Conservation (phyloP, 2,888 invertebrate species). For the Pristionchus japonicus region DNA sequence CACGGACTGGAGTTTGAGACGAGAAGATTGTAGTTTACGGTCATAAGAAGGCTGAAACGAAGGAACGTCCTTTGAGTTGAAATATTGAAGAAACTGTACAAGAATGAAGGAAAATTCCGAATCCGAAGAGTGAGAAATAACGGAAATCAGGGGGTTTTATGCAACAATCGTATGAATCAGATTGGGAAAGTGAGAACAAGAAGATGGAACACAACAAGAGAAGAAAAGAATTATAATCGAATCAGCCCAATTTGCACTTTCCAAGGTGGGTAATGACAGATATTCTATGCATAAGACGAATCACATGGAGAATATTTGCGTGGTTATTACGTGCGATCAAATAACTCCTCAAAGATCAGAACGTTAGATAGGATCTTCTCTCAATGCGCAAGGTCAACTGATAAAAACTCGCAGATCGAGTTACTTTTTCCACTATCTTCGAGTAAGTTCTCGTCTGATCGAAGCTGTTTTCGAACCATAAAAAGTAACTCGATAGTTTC, state of each 20-base stretch:
- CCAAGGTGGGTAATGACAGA: neutral
- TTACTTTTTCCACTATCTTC: neutral
- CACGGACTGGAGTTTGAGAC: conserved; percentile 40
- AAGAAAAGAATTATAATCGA: neutral
- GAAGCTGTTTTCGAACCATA: neutral
- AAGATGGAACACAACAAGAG: neutral
- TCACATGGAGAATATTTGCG: neutral
- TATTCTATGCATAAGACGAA: neutral
- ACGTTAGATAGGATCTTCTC: neutral
- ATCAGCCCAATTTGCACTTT: neutral
- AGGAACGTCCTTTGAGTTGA: too few relatives aligned
- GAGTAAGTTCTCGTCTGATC: neutral
- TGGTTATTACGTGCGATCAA: neutral
- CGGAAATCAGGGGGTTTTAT: neutral
- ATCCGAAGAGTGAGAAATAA: neutral
- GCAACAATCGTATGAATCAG: neutral
- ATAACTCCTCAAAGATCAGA: neutral
- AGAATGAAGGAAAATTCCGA: neutral
- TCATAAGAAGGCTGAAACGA: neutral
- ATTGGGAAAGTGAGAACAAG: neutral
- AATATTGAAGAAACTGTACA: neutral
- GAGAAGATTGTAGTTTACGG: conserved; percentile 34
- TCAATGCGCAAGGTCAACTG: neutral
- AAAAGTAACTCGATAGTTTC: neutral
- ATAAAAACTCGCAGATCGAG: neutral